Percentiles rank a stretch among this genome's conserved stretches.
phyloP scores from a whole-genome alignment of 2,888 invertebrate species.

The Troides helena region DNA sequence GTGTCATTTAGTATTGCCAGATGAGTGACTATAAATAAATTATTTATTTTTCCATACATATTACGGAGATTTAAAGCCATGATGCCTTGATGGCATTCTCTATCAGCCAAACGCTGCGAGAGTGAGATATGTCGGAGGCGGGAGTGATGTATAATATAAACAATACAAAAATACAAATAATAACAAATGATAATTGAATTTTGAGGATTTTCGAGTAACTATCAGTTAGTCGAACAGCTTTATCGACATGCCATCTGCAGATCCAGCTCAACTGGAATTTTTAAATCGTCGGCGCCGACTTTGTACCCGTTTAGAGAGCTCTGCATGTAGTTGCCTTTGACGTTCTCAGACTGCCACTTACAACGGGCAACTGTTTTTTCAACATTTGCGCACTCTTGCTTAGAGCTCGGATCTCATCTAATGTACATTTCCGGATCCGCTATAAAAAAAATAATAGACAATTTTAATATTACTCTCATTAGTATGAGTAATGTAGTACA shows the following conservation, averaged over 20 bases:
- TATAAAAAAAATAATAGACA: conserved; percentile 1
- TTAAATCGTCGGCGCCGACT: conserved; percentile 53
- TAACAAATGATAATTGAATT: background rate
- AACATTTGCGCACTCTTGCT: conserved; percentile 49
- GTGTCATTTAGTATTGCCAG: no score
- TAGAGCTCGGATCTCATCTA: conserved; percentile 28
- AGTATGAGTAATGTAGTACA: background rate
- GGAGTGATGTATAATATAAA: no score
- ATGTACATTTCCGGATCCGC: conserved; percentile 24
- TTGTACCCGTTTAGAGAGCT: conserved; percentile 51
- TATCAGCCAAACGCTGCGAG: no score
- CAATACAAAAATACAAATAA: background rate
- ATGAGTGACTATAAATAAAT: no score
- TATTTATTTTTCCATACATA: no score
- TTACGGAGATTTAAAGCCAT: no score
- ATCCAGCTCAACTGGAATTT: conserved; percentile 51
- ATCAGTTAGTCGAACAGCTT: conserved; percentile 6
- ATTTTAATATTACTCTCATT: background rate
- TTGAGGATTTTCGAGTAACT: conserved; percentile 8
- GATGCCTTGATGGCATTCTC: no score
- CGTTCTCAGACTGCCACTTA: conserved; percentile 67
- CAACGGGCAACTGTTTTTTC: conserved; percentile 58
- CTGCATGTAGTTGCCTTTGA: conserved; percentile 63
- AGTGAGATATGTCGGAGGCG: no score
- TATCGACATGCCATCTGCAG: conserved; percentile 30